phyloP scores from a whole-genome alignment of 1,140 invertebrate genomes.

The Chironomus tepperi region DNA sequence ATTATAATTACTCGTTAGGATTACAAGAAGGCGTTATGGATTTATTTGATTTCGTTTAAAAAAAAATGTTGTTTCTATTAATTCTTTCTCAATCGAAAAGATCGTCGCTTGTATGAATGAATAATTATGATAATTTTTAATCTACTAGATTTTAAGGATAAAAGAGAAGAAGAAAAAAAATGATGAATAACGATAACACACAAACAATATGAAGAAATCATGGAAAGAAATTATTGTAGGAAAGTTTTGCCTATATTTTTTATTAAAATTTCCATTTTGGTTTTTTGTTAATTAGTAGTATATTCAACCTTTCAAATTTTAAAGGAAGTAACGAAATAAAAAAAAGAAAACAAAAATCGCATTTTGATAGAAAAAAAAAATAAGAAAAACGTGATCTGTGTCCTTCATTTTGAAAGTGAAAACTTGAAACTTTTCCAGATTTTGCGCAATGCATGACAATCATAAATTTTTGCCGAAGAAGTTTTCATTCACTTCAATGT shows the following conservation, averaged over 20 bases:
- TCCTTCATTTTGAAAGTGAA: slow-evolving; percentile 20
- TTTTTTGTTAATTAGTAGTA: slow-evolving; percentile 23
- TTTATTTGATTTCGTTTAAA: slow-evolving; percentile 5
- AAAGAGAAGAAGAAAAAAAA: not conserved
- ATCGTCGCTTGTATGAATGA: not conserved
- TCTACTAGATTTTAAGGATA: slow-evolving; percentile 7
- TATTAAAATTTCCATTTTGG: not conserved
- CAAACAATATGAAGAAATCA: not conserved
- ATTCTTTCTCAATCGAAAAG: not conserved
- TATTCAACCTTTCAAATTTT: slow-evolving; percentile 3
- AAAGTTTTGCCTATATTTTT: not conserved
- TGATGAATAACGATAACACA: not conserved
- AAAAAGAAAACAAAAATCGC: not conserved
- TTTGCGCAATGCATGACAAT: not conserved
- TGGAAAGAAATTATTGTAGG: not conserved
- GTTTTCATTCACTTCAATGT: not conserved
- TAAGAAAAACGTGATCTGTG: slow-evolving; percentile 10
- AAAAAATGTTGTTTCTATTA: not conserved
- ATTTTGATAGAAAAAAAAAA: slow-evolving; percentile 1
- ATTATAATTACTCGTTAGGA: not conserved
- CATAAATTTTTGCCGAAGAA: not conserved
- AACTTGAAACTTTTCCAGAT: slow-evolving; percentile 14
- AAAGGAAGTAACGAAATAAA: slow-evolving; percentile 10
- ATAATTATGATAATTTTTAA: slow-evolving; percentile 9
- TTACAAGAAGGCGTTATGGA: slow-evolving; percentile 9